phyloP scores from a whole-genome alignment of 2,113 vertebrate species.

The Corynorhinus townsendii region DNA sequence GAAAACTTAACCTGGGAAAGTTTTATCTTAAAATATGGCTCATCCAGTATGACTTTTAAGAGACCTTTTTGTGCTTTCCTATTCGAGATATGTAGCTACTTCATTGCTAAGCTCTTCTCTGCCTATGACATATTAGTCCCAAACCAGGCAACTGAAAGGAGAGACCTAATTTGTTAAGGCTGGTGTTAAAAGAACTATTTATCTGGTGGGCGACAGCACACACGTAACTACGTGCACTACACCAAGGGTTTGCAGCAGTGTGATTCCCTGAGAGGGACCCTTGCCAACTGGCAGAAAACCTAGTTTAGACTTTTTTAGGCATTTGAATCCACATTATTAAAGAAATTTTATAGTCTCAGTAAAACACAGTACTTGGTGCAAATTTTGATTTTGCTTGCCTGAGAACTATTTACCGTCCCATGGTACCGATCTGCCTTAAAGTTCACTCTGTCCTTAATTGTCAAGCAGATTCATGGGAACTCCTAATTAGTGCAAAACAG shows the following conservation, averaged over 20 bases:
- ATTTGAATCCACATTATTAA: not conserved
- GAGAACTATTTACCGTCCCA: slow-evolving; percentile 61
- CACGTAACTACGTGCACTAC: not conserved
- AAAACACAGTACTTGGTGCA: not conserved
- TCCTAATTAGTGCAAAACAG: slow-evolving; percentile 73
- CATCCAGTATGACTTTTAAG: not conserved
- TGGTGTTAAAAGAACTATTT: not conserved
- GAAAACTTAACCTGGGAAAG: not conserved
- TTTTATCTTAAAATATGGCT: not conserved
- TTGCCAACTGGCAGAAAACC: not conserved
- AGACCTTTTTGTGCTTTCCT: not conserved
- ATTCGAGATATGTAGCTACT: not conserved
- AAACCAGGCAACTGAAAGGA: not conserved
- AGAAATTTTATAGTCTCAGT: slow-evolving; percentile 23
- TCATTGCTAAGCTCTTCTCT: not conserved
- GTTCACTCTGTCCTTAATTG: slow-evolving; percentile 75
- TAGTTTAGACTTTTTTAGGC: not conserved
- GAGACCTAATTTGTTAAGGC: not conserved
- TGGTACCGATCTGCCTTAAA: slow-evolving; percentile 65
- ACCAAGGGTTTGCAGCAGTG: not conserved
- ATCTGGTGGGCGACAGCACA: not conserved
- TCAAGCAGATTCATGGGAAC: slow-evolving; percentile 72
- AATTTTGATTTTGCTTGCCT: slow-evolving; percentile 62
- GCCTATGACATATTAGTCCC: not conserved
- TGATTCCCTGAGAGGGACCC: not conserved